Conservation (phyloP, 2,888 invertebrate genomes). For the Encarsia formosa region DNA sequence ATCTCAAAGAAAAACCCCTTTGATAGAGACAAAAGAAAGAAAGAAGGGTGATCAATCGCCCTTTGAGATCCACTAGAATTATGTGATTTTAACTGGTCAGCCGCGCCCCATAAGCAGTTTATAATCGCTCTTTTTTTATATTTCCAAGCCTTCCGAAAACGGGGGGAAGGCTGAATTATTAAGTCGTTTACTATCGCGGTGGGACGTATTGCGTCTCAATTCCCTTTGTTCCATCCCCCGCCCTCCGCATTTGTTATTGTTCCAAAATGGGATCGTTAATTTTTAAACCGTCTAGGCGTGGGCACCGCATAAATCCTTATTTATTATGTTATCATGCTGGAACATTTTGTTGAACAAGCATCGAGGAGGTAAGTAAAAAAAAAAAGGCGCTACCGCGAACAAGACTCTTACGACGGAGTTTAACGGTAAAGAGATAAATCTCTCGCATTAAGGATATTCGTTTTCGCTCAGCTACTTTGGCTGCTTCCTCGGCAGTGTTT, state of each 20-base stretch:
- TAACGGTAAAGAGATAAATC: conserved; percentile 26
- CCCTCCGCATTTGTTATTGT: no score
- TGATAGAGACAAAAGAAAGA: neutral
- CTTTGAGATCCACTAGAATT: conserved; percentile 9
- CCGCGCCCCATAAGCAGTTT: neutral
- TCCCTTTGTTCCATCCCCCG: neutral
- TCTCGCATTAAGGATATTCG: conserved; percentile 16
- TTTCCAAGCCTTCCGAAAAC: neutral
- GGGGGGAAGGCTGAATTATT: neutral
- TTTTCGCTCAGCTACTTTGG: no score
- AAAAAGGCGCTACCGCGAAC: neutral
- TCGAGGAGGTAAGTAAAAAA: neutral
- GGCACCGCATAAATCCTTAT: neutral
- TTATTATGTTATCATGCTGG: neutral
- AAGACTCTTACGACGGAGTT: neutral
- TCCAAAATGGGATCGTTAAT: neutral
- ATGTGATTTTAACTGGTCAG: conserved; percentile 27
- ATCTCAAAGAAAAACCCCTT: neutral
- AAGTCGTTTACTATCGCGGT: neutral
- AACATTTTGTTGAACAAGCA: neutral
- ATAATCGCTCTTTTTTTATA: neutral
- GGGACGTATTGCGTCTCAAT: neutral
- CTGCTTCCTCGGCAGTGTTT: neutral
- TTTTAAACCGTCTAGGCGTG: neutral
- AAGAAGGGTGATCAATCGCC: neutral